Evolutionary conservation across 1,140 invertebrate genomes (phyloP), one percentile per base, ranked within the genome.

Genomic region (Tetramorium simillimum): DNA sequence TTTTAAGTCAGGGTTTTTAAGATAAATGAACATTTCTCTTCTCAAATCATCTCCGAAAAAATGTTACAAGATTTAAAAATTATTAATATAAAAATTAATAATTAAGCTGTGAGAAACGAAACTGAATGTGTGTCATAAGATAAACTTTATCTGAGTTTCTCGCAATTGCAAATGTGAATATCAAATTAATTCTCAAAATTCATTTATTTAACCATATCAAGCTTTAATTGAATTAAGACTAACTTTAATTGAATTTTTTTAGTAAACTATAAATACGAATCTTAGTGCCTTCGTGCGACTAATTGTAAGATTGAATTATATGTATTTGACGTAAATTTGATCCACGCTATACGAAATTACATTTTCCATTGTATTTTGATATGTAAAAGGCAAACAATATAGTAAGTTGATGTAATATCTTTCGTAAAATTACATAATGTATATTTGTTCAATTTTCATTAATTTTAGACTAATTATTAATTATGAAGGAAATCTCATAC

Each of bases 381-480:
- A 53, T 5, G 3, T 28, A 33, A 77, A 24, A 28, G 0, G 14
- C 21, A 49, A 33, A 7, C 28, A 63, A 62, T 77, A 43, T 56
- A 58, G 3, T 14, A 63, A 40, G 7, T 46, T 62, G 60, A 76
- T 78, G 18, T n/a, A 58, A 24, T 58, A 9, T 33, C 14, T 63
- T 28, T 14, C 18, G 2, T 63, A 77, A 62, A 62, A 77, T 58
- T 75, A 21, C 14, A 53, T 28, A 49, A 53, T 6, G 10, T 24
- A 62, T 46, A 14, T 46, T 49, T 63, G 1, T 33, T 37, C 18
- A 37, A 46, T 21, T 65, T 65, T 37, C 24, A 62, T 51, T 9
- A n/a, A 78, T 78, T 78, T 65, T 37, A 16, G 5, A 78, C 5
- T 77, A 77, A 63, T 77, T 43, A 21, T 33, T 28, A 46, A 46